phyloP scores from a whole-genome alignment of 2,888 invertebrate species.

The Galerucella nymphaeae region DNA sequence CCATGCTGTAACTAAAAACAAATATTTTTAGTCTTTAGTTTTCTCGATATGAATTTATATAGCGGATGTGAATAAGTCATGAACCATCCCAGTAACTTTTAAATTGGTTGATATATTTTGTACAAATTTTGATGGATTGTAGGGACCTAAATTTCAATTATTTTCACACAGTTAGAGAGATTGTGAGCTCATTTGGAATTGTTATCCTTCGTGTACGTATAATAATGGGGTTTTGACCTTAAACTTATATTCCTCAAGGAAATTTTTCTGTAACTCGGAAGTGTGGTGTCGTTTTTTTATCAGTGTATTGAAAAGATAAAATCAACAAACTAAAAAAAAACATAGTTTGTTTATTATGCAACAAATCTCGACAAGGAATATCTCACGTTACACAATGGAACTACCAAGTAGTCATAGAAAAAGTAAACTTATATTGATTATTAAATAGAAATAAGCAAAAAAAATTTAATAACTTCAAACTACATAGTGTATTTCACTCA shows the following conservation, averaged over 20 bases:
- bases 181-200: background rate
- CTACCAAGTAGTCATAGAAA: background rate
- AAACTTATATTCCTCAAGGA: conserved; percentile 1
- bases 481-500: background rate
- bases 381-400: background rate
- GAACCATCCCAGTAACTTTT: too few relatives aligned
- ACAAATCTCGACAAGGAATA: background rate
- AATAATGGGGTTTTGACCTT: background rate
- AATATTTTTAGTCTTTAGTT: too few relatives aligned
- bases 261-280: conserved; percentile 9
- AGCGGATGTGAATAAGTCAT: too few relatives aligned
- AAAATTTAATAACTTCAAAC: background rate
- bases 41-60: too few relatives aligned
- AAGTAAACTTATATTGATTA: background rate
- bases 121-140: too few relatives aligned
- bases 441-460: too few relatives aligned
- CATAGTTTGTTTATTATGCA: background rate
- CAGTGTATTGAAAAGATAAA: conserved; percentile 2
- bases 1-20: too few relatives aligned
- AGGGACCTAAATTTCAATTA: too few relatives aligned
- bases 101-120: too few relatives aligned
- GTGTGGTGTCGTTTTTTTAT: background rate
- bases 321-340: conserved; percentile 9
- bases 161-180: too few relatives aligned
- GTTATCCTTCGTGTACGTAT: background rate